These are phyloP conservation scores for Pseudorasbora parva DNA, from an alignment of 2,113 vertebrate genomes.

Conservation along the genomic window DNA sequence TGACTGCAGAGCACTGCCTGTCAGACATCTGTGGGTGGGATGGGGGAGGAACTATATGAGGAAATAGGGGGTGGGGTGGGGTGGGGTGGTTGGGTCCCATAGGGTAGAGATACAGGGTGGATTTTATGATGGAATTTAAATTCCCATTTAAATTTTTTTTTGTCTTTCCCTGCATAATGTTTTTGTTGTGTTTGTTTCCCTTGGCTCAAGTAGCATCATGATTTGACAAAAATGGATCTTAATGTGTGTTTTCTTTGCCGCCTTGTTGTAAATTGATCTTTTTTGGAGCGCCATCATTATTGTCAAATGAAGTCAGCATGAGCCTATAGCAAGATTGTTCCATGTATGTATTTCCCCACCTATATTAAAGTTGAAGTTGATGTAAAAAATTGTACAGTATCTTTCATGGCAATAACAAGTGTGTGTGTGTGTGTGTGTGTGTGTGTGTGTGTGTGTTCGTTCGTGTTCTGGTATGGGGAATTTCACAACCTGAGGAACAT, in stretches of 20 bases:
- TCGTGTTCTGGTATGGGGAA: no score
- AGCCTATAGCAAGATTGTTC: slow-evolving; percentile 55
- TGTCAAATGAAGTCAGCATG: slow-evolving; percentile 68
- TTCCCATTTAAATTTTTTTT: slow-evolving; percentile 56
- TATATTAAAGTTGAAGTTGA: slow-evolving; percentile 64
- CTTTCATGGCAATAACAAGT: neutral
- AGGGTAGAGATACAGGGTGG: slow-evolving; percentile 33
- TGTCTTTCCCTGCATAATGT: slow-evolving; percentile 56
- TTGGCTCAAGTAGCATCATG: slow-evolving; percentile 62
- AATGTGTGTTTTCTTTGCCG: slow-evolving; percentile 58
- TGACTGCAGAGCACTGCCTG: neutral
- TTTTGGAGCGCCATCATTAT: slow-evolving; percentile 53
- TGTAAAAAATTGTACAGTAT: slow-evolving; percentile 42
- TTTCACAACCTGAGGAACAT: no score
- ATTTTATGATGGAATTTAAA: slow-evolving; percentile 68
- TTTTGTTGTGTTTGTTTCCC: slow-evolving; percentile 61
- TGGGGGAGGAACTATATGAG: neutral
- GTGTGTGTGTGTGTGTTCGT: no score
- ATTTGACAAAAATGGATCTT: slow-evolving; percentile 64
- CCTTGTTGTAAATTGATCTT: slow-evolving; percentile 62
- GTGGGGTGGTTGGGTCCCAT: slow-evolving; percentile 33
- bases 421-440: no score
- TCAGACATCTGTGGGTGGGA: slow-evolving; percentile 38
- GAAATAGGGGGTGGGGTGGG: neutral
- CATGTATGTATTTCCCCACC: slow-evolving; percentile 47